Base-by-base conservation (phyloP, 2,888 invertebrate species). In the Drosophila ustulata region DNA sequence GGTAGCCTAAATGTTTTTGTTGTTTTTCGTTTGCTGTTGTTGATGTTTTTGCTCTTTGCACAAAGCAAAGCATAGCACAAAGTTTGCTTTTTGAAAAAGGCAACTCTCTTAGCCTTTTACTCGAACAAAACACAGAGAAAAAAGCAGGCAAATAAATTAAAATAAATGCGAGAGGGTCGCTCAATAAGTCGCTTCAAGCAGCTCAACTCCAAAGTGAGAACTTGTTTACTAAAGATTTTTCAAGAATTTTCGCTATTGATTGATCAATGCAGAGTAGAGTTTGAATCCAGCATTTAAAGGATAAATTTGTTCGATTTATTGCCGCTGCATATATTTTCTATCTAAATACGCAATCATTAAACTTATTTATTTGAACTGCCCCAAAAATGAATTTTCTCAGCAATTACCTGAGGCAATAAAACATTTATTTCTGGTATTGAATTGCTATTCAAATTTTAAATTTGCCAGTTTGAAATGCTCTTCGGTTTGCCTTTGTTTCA, bases 101-200 rank as follows among this genome's bases (percentile, higher is more conserved):
- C 89, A 86, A 82, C 78, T 77, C 66, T 69, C 86, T 75, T 82
- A 74, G 87, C 65, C 82, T 80, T 87, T 83, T 83, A 55, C 65
- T 47, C 3, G 39, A 50, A 51, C 32, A 56, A 53, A 7, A 30
- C 26, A 34, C 51, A 58, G 68, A 63, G 58, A 52, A 67, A 69
- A 65, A 28, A 5, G 1, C 28, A 5, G 58, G 71, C 78, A 88
- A 85, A 85, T 85, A 85, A 85, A 85, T 85, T 85, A 80, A 85
- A 85, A 85, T 82, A 80, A 80, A 79, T 75, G 53, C 66, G 68
- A 69, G 67, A 78, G 82, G 82, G 55, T 64, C 53, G 72, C 68
- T 51, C 55, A 58, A 72, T 49, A 77, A 68, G 64, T 78, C 57
- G 18, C n/a, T 56, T 67, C 6, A 55, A 63, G 47, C 49, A 57